Base-by-base conservation (phyloP, 23 tunicate species). In the Pegea sp. region DNA sequence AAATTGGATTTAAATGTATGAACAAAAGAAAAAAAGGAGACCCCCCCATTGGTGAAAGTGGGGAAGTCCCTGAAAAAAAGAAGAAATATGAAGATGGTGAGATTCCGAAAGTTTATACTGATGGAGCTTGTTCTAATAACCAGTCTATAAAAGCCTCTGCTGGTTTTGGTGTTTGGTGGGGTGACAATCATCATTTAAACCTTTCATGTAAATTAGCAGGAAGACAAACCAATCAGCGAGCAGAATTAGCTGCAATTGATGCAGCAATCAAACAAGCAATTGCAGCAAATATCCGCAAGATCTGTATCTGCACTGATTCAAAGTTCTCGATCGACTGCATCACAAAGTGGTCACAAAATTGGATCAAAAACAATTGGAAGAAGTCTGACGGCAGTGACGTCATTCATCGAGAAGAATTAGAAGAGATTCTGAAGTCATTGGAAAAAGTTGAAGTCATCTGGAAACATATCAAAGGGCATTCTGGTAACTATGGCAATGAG, bases 111-210 rank as follows among this genome's bases (percentile, higher is more conserved):
- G 84, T 84, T 22, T 84, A 62, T 69, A 84, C 95, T 3, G 95
- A 84, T 64, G 95, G 95, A n/a, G 95, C 95, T 20, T 84, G 95
- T 58, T 68, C 95, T 0, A 63, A 57, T 8, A 84, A 84, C 60
- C 84, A 84, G 1, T 58, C 49, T 24, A 52, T 22, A 27, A 62
- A 48, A 26, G n/a, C 55, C 38, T 26, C 24, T n/a, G 95, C 95
- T 30, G 95, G 95, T 64, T 84, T 67, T 61, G 95, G 95, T 2
- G 95, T 84, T 1, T 84, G 80, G 80, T 84, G 95, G 95, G 95
- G 95, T 1, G 51, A 63, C 21, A 53, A 59, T 33, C 76, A 84
- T 52, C 76, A 74, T 30, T 54, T 84, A 2, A 84, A 84, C 33
- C 24, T 74, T 29, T 75, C 70, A 23, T 28, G 65, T 26, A 63